Evolutionary conservation across 2,888 invertebrate genomes (phyloP).

Genomic region (Eilema caniola): DNA sequence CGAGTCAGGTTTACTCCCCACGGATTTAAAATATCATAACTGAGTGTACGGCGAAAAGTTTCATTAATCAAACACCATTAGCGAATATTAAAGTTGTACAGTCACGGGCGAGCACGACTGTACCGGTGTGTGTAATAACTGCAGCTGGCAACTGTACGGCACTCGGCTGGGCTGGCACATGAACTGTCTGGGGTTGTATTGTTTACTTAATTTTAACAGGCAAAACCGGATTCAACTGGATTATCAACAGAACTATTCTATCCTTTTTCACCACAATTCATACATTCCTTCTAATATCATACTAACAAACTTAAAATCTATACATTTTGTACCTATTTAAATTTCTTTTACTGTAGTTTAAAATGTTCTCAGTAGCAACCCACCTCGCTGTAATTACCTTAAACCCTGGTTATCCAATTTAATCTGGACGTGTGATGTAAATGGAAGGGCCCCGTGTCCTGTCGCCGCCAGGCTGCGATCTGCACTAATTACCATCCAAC

Average conservation of each 20-base stretch:
- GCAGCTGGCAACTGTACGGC: not conserved
- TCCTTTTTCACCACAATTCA: too few species aligned
- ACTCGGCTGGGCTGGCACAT: too few species aligned
- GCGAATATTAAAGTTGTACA: not conserved
- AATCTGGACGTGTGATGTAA: not conserved
- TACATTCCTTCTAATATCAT: too few species aligned
- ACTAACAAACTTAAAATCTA: too few species aligned
- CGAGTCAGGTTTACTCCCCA: not conserved
- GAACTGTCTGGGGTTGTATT: not conserved
- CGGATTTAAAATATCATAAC: not conserved
- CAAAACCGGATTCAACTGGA: not conserved
- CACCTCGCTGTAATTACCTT: not conserved
- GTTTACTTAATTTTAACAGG: not conserved
- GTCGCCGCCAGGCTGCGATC: not conserved
- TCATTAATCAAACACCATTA: not conserved
- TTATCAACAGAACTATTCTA: not conserved
- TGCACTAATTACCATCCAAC: not conserved
- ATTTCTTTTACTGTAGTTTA: not conserved
- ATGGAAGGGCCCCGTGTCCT: not conserved
- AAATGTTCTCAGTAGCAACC: not conserved
- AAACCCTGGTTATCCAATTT: not conserved
- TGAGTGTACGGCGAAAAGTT: not conserved
- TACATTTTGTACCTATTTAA: too few species aligned
- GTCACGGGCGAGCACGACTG: not conserved
- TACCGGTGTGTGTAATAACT: not conserved